phyloP scores from a whole-genome alignment of 2,888 invertebrate species.

The Sinohyriopsis cumingii region DNA sequence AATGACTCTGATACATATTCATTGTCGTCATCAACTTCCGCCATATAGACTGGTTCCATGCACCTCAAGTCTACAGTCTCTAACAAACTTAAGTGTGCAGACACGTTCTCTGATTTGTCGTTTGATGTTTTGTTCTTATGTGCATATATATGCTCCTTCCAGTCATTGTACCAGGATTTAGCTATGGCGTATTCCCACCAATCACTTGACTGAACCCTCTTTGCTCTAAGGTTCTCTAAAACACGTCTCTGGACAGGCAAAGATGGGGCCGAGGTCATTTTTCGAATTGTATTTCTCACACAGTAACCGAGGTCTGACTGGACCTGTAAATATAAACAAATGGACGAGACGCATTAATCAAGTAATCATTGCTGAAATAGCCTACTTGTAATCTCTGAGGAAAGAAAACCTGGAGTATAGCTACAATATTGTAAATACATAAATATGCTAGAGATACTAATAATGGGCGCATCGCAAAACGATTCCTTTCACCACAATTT shows the following conservation, averaged over 20 bases:
- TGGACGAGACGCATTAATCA: too few relatives aligned
- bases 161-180: conserved; percentile 39
- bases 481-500: too few relatives aligned
- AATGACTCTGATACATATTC: conserved; percentile 45
- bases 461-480: too few relatives aligned
- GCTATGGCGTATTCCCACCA: conserved; percentile 48
- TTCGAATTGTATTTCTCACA: neutral
- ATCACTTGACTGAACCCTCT: conserved; percentile 8
- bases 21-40: conserved; percentile 40
- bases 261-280: conserved; percentile 9
- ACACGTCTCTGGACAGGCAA: conserved; percentile 8
- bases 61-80: conserved; percentile 9
- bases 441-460: too few relatives aligned
- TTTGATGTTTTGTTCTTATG: neutral
- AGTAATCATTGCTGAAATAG: too few relatives aligned
- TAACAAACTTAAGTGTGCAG: neutral
- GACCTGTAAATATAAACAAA: neutral
- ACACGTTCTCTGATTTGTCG: neutral
- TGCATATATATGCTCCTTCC: conserved; percentile 17
- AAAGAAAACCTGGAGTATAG: too few relatives aligned
- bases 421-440: too few relatives aligned
- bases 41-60: conserved; percentile 16
- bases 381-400: too few relatives aligned
- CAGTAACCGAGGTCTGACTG: neutral
- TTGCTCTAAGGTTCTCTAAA: conserved; percentile 5